These are phyloP conservation scores for Caenorhabditis briggsae DNA, from an alignment of 1,140 invertebrate genomes.

Conservation along the genomic window DNA sequence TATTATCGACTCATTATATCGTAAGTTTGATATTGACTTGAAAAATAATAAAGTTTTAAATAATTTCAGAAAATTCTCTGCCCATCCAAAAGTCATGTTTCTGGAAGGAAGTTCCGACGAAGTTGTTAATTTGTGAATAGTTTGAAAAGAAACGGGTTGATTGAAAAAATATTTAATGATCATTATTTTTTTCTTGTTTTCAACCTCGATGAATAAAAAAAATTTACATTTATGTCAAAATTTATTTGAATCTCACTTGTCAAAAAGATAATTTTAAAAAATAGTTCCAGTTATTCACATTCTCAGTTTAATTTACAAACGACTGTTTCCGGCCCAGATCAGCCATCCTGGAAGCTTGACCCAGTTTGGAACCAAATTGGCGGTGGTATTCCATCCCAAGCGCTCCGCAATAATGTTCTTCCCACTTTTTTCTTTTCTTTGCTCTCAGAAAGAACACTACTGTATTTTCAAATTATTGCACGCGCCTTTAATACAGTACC, in stretches of 20 bases:
- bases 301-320: slow-evolving; percentile 34
- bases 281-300: no score
- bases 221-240: no score
- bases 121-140: slow-evolving; percentile 16
- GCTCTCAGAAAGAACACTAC: no score
- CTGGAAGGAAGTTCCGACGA: slow-evolving; percentile 79
- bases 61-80: slow-evolving; percentile 10
- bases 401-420: no score
- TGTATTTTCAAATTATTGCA: no score
- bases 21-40: not conserved
- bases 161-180: no score
- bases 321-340: slow-evolving; percentile 56
- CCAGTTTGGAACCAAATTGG: slow-evolving; percentile 62
- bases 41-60: not conserved
- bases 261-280: not conserved
- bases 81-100: slow-evolving; percentile 64
- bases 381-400: slow-evolving; percentile 48
- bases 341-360: slow-evolving; percentile 65
- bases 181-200: no score
- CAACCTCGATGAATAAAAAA: no score
- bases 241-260: not conserved
- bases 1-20: slow-evolving; percentile 33
- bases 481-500: no score
- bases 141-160: not conserved
- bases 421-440: no score